Conservation (phyloP, 2,888 invertebrate species). For the Phragmatobia fuliginosa region DNA sequence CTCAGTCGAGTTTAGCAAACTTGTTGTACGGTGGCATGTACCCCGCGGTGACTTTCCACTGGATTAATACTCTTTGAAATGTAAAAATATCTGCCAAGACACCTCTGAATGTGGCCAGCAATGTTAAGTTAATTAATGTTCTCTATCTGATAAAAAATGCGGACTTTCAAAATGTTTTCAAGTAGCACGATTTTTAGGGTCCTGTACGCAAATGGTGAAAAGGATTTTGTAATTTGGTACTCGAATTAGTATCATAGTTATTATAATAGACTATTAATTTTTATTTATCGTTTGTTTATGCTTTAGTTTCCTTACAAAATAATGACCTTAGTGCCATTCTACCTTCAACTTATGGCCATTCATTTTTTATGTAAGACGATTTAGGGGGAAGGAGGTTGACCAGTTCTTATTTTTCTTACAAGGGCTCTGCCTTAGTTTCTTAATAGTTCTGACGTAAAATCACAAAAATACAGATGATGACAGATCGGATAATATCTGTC, state of each 20-base stretch:
- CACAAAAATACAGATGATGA: too few relatives aligned
- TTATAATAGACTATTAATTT: neutral
- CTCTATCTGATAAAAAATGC: neutral
- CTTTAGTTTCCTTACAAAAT: neutral
- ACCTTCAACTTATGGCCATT: too few relatives aligned
- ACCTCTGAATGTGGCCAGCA: slow-evolving; percentile 1
- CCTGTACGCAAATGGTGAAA: neutral
- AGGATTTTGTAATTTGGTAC: neutral
- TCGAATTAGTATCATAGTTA: neutral
- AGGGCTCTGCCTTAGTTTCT: too few relatives aligned
- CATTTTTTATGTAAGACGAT: too few relatives aligned
- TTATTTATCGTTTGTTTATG: neutral
- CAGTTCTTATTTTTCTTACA: too few relatives aligned
- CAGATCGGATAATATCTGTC: too few relatives aligned
- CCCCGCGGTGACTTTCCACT: neutral
- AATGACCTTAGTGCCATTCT: too few relatives aligned
- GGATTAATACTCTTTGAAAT: neutral
- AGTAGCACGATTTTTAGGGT: neutral
- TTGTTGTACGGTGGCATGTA: neutral
- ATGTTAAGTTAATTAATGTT: slow-evolving; percentile 21
- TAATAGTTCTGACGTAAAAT: too few relatives aligned
- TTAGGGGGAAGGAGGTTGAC: too few relatives aligned
- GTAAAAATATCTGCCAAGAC: neutral
- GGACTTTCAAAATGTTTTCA: neutral
- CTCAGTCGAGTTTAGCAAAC: neutral